A percentile compares a stretch with the other conserved stretches of the same genome.
Conservation (phyloP, 1,140 invertebrate genomes). For the Stratiolaelaps scimitus region DNA sequence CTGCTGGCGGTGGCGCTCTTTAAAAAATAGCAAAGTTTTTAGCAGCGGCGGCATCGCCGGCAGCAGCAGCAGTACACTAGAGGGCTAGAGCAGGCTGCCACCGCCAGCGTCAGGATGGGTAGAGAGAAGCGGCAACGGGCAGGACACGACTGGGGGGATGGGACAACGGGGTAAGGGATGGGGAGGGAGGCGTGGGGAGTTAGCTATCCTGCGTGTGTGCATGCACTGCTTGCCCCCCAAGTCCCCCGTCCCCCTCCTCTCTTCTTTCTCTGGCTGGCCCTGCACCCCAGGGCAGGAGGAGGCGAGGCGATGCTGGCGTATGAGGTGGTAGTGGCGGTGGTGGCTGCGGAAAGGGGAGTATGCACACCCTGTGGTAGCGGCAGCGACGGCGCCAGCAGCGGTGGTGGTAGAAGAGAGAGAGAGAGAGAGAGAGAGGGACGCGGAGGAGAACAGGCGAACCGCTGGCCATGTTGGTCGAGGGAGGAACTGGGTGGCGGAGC, state of each 20-base stretch:
- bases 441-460: neutral
- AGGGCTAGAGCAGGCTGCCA: neutral
- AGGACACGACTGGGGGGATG: no score
- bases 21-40: conserved; percentile 29
- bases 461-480: neutral
- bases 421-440: neutral
- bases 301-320: no score
- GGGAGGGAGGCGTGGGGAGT: no score
- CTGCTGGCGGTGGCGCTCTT: conserved; percentile 15
- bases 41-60: neutral
- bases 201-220: no score
- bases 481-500: neutral
- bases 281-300: no score
- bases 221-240: neutral
- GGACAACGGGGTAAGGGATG: no score
- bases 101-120: no score
- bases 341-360: no score
- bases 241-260: neutral
- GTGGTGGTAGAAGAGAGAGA: neutral
- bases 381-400: neutral
- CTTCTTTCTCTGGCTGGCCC: neutral
- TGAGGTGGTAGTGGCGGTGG: no score
- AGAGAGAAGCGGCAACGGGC: no score
- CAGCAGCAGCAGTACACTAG: neutral
- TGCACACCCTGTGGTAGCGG: neutral